These are phyloP conservation scores for Corythoichthys haematopterus DNA, from an alignment of 2,113 vertebrate genomes.

Conservation along the genomic window DNA sequence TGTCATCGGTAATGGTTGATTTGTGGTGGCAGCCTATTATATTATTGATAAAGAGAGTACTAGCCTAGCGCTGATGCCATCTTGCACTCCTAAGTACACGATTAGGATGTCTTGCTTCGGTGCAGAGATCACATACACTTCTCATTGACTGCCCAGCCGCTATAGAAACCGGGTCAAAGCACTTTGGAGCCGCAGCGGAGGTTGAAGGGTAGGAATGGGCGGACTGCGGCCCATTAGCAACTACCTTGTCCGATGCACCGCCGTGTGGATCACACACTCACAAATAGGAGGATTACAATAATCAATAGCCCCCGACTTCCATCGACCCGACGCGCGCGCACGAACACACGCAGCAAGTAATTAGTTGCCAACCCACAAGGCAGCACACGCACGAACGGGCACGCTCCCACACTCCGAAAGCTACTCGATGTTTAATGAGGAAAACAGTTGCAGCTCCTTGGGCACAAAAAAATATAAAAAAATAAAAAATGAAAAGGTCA, in stretches of 20 bases:
- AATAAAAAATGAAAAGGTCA: conserved; percentile 70
- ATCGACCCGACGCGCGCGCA: conserved; percentile 57
- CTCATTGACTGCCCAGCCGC: conserved; percentile 44
- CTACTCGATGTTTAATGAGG: conserved; percentile 64
- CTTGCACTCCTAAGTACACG: conserved; percentile 50
- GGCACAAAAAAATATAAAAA: conserved; percentile 51
- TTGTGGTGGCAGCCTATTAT: conserved; percentile 7
- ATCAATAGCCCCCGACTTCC: conserved; percentile 78
- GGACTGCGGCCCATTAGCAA: conserved; percentile 76
- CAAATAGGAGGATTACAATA: conserved; percentile 83
- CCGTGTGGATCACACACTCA: conserved; percentile 80
- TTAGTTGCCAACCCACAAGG: conserved; percentile 71
- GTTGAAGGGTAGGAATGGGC: conserved; percentile 57
- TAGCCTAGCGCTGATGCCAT: conserved; percentile 50
- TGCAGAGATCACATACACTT: conserved; percentile 31
- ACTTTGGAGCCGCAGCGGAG: conserved; percentile 74
- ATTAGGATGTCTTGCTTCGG: conserved; percentile 61
- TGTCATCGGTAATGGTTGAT: neutral
- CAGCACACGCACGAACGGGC: conserved; percentile 42
- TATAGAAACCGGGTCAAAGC: conserved; percentile 74
- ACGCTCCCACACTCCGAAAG: conserved; percentile 32
- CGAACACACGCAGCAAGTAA: conserved; percentile 58
- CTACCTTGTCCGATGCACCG: conserved; percentile 76
- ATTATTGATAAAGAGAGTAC: conserved; percentile 34
- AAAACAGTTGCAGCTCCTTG: conserved; percentile 68